These are phyloP conservation scores for Diabrotica undecimpunctata DNA, from an alignment of 1,140 invertebrate species.

Conservation along the genomic window DNA sequence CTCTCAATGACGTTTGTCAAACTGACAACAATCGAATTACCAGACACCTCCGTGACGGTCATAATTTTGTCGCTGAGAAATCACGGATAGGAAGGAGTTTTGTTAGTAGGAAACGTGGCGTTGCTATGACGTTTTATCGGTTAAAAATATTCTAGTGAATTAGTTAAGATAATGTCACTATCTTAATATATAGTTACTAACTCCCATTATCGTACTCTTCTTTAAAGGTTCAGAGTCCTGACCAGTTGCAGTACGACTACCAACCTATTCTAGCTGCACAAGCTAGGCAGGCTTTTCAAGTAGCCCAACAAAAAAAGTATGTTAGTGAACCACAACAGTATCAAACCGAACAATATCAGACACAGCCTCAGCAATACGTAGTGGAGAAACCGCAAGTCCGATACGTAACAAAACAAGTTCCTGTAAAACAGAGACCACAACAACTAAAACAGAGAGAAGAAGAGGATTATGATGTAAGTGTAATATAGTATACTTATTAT, in stretches of 20 bases:
- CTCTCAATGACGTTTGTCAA: too few species aligned
- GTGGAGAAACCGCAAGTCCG: conserved; percentile 3
- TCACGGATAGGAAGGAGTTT: too few species aligned
- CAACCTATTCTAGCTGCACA: conserved; percentile 1
- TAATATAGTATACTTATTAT: too few species aligned
- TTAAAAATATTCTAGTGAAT: too few species aligned
- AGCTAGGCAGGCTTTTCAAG: background rate
- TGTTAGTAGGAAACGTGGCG: too few species aligned
- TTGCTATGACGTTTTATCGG: too few species aligned
- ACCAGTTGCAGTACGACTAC: background rate
- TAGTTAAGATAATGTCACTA: too few species aligned
- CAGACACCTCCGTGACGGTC: too few species aligned
- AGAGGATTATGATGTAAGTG: conserved; percentile 17
- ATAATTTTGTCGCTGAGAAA: too few species aligned
- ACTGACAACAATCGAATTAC: too few species aligned
- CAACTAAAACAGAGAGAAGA: conserved; percentile 11
- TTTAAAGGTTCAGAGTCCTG: background rate
- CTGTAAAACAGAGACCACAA: background rate
- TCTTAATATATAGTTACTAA: too few species aligned
- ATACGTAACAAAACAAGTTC: conserved; percentile 6
- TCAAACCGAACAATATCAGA: background rate
- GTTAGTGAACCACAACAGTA: background rate
- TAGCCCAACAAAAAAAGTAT: conserved; percentile 1
- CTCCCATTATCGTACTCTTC: background rate
- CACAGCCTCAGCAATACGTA: conserved; percentile 6